Evolutionary conservation across 2,888 invertebrate genomes (phyloP).

Genomic region (Geophilus truncorum): DNA sequence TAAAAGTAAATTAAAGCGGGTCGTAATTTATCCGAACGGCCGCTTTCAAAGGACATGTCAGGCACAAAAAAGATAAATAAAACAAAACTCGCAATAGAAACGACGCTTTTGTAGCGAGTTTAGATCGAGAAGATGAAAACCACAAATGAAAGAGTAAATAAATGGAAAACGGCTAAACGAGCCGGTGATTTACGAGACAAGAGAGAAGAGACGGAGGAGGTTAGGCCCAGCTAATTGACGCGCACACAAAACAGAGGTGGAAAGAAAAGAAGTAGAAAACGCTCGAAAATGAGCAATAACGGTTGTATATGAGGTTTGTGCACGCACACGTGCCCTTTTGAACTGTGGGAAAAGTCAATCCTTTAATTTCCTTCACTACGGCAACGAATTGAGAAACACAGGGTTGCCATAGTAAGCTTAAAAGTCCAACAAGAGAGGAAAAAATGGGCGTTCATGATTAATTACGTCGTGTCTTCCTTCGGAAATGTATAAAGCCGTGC

Average conservation of each 20-base stretch:
- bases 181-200: neutral
- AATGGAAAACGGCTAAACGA: neutral
- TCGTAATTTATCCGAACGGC: neutral
- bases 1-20: neutral
- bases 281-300: neutral
- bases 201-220: neutral
- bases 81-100: neutral
- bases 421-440: neutral
- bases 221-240: neutral
- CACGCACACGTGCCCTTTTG: neutral
- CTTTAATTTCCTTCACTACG: slow-evolving; percentile 23
- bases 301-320: neutral
- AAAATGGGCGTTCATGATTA: neutral
- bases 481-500: neutral
- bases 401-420: neutral
- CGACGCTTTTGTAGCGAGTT: neutral
- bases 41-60: neutral
- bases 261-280: neutral
- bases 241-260: neutral
- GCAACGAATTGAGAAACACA: neutral
- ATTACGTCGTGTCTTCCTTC: neutral
- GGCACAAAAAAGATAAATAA: slow-evolving; percentile 3
- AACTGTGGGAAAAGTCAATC: neutral
- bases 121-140: neutral
- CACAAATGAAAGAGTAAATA: neutral